Base-by-base conservation (phyloP, 2,888 invertebrate species). In the Eulithis prunata region DNA sequence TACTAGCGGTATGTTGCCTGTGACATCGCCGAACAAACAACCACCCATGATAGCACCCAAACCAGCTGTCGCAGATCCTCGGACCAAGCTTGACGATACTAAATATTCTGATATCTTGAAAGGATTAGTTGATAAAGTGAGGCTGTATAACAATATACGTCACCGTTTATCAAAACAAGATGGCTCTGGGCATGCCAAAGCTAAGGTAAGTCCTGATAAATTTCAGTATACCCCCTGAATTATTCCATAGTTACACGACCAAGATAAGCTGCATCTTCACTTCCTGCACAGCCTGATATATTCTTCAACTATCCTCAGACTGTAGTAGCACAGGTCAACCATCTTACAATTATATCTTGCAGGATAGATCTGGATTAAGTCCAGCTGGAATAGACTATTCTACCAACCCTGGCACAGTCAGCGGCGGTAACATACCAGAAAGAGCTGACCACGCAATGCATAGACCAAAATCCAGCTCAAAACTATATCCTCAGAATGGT, bases 1-100 rank as follows among this genome's bases (percentile, higher is more conserved):
- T 36, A 47, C 47, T 1, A 62, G 13, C 12, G 66, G 66, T 49
- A 62, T 66, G 54, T 49, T 66, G 36, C 47, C 60, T 32, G 47
- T 60, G n/a, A 60, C 11, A 59, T 14, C 13, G 46, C 8, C 13
- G 12, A 0, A 14, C 12, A 57, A 46, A 49, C 8, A 59, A 57
- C 56, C 32, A 13, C 21, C 21, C 10, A 54, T 10, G 6, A 51
- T 51, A 52, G 45, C 36, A 10, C 11, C 51, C 28, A 53, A 53
- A 54, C 45, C 53, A 21, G 56, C 32, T 41, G 36, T 14, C 49
- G n/a, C 38, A 36, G 36, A 59, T 11, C 1, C 13, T 54, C 21
- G 58, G 3, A 46, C 65, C 6, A 62, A 51, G 6, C 21, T 32
- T n/a, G 55, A 11, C n/a, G 21, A 13, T 3, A 66, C 46, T 32